These are phyloP conservation scores for Polydesmus complanatus DNA, from an alignment of 2,888 invertebrate genomes.

Conservation along the genomic window DNA sequence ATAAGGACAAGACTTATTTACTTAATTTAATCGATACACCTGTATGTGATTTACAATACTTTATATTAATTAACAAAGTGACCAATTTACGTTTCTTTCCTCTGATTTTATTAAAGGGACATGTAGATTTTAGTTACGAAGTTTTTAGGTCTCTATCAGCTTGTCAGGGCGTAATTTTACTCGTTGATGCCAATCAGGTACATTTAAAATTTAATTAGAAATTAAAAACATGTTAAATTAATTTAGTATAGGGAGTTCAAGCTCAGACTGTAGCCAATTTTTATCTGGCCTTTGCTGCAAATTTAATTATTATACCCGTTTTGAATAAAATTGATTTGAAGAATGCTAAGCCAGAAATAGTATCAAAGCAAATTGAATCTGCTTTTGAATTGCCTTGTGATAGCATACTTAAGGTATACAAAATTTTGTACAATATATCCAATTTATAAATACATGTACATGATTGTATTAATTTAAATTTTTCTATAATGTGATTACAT, in stretches of 20 bases:
- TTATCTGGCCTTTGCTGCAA: conserved; percentile 68
- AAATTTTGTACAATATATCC: no score
- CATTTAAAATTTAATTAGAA: background rate
- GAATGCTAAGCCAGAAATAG: conserved; percentile 70
- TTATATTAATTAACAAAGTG: no score
- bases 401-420: conserved; percentile 53
- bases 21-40: conserved; percentile 96
- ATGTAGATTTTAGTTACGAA: conserved; percentile 95
- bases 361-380: conserved; percentile 58
- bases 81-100: background rate
- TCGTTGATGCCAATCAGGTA: conserved; percentile 83
- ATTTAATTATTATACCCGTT: conserved; percentile 74
- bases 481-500: background rate
- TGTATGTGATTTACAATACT: conserved; percentile 22
- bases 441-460: background rate
- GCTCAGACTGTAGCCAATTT: conserved; percentile 98
- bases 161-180: conserved; percentile 84
- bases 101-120: conserved; percentile 45
- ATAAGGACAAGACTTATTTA: conserved; percentile 51
- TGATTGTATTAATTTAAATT: background rate
- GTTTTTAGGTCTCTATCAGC: conserved; percentile 80
- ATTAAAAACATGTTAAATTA: background rate
- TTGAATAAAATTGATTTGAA: conserved; percentile 94
- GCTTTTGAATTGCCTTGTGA: conserved; percentile 65
- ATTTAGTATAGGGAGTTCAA: conserved; percentile 52